Percentiles rank a stretch among this genome's conserved stretches.
phyloP scores from a whole-genome alignment of 2,888 invertebrate species.

The Ectropis crepuscularia region DNA sequence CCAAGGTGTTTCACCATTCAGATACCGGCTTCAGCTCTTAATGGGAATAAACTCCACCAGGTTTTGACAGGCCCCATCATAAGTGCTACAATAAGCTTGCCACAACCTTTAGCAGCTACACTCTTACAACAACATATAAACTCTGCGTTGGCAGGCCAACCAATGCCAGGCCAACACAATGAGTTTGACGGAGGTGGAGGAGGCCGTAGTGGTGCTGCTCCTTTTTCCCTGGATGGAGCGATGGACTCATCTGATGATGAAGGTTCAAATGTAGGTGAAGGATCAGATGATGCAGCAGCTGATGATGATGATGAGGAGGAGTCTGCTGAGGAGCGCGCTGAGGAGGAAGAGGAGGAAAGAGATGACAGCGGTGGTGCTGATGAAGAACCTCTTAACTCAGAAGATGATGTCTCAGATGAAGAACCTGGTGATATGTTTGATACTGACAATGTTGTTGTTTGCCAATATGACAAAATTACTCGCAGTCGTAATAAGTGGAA shows the following conservation, averaged over 20 bases:
- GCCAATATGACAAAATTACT: slow-evolving; percentile 99
- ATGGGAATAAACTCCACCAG: slow-evolving; percentile 88
- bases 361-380: slow-evolving; percentile 87
- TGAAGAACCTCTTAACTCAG: slow-evolving; percentile 97
- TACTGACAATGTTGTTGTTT: slow-evolving; percentile 99
- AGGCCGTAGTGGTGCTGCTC: slow-evolving; percentile 74
- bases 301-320: slow-evolving; percentile 91
- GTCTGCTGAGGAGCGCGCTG: slow-evolving; percentile 87
- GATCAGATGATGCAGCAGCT: slow-evolving; percentile 88
- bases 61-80: slow-evolving; percentile 95
- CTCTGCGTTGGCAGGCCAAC: slow-evolving; percentile 87
- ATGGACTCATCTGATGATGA: slow-evolving; percentile 91
- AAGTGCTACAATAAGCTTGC: slow-evolving; percentile 94
- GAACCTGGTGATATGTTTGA: slow-evolving; percentile 98
- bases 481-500: slow-evolving; percentile 99
- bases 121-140: slow-evolving; percentile 95
- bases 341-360: slow-evolving; percentile 88
- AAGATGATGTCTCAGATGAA: slow-evolving; percentile 98
- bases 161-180: slow-evolving; percentile 84
- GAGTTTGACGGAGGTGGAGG: slow-evolving; percentile 80
- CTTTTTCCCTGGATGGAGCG: slow-evolving; percentile 86
- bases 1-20: slow-evolving; percentile 94
- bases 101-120: slow-evolving; percentile 91
- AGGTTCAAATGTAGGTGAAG: slow-evolving; percentile 85
- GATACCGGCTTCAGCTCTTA: slow-evolving; percentile 93